These are phyloP conservation scores for Candoia aspera DNA, from an alignment of 2,113 vertebrate genomes.

Conservation along the genomic window DNA sequence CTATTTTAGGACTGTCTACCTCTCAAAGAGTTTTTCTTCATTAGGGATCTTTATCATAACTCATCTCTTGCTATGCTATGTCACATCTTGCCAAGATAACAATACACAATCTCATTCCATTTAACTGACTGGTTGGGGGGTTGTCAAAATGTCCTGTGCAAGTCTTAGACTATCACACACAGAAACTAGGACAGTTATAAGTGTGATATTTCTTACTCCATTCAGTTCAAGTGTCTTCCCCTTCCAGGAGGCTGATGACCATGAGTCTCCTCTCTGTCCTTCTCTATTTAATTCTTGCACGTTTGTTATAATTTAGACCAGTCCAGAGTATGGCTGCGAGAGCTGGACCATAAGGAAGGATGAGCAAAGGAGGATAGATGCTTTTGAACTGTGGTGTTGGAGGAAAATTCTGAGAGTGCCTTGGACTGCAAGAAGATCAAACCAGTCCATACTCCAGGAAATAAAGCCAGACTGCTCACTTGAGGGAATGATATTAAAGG, in stretches of 20 bases:
- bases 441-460: too few relatives aligned
- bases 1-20: not conserved
- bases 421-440: too few relatives aligned
- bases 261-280: not conserved
- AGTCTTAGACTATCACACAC: not conserved
- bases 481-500: too few relatives aligned
- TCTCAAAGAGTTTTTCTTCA: not conserved
- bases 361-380: too few relatives aligned
- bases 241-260: not conserved
- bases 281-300: not conserved
- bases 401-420: too few relatives aligned
- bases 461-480: too few relatives aligned
- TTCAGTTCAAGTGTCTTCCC: not conserved
- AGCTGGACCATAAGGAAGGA: too few relatives aligned
- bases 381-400: too few relatives aligned
- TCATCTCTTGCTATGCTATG: not conserved
- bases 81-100: not conserved
- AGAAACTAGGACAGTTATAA: not conserved
- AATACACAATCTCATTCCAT: not conserved
- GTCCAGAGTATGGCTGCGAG: too few relatives aligned
- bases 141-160: not conserved
- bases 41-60: not conserved
- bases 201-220: not conserved
- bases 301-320: not conserved
- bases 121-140: not conserved